A percentile compares a stretch with the other conserved stretches of the same genome.
These are phyloP conservation scores for Pelecanoides urinatrix DNA, from an alignment of 2,113 vertebrate species.

Conservation along the genomic window DNA sequence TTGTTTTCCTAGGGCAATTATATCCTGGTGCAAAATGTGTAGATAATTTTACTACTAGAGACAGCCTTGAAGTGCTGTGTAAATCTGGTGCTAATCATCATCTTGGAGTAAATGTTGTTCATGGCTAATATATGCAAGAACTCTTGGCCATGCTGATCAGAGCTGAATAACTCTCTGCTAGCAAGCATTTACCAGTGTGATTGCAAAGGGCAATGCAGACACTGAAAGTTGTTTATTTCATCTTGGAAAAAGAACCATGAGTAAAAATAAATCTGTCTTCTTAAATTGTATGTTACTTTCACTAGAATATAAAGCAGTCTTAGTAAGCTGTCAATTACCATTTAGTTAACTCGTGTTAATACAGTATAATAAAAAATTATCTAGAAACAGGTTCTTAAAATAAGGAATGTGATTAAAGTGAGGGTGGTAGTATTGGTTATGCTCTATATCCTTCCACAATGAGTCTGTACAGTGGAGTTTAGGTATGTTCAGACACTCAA, in stretches of 20 bases:
- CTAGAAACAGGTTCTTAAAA: neutral
- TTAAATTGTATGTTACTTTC: neutral
- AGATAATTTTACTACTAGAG: neutral
- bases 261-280: neutral
- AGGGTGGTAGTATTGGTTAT: neutral
- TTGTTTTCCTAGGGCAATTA: too few species aligned
- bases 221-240: neutral
- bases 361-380: neutral
- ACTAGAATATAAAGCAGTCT: neutral
- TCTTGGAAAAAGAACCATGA: neutral
- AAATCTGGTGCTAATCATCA: neutral
- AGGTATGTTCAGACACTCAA: neutral
- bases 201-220: neutral
- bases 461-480: neutral
- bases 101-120: neutral
- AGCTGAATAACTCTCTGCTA: neutral
- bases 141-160: neutral
- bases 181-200: neutral
- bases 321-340: neutral
- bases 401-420: neutral
- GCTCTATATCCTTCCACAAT: neutral
- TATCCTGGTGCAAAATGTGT: neutral
- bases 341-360: neutral
- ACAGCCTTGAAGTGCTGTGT: neutral
- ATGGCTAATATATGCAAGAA: neutral